phyloP scores from a whole-genome alignment of 2,888 invertebrate genomes.

The Nymphalis urticae region DNA sequence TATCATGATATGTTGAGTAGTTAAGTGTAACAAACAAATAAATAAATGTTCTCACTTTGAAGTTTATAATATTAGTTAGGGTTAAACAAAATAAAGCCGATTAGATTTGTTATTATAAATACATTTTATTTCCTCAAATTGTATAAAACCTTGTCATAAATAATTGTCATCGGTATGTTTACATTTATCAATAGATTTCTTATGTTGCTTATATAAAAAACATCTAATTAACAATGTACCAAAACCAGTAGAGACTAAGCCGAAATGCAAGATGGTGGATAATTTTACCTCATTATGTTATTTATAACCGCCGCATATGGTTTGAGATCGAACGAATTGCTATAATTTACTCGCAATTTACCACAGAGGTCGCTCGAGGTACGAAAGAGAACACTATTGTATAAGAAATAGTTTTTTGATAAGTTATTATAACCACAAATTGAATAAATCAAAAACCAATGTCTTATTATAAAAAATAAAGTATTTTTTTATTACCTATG shows the following conservation, averaged over 20 bases:
- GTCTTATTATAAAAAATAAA: not conserved
- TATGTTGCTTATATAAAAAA: not conserved
- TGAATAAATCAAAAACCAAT: constrained; percentile 5
- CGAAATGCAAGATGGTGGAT: constrained; percentile 42
- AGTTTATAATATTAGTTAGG: no score
- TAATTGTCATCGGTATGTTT: no score
- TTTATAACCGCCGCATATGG: constrained; percentile 59
- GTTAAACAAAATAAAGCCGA: no score
- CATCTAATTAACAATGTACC: constrained; percentile 1
- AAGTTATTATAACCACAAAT: constrained; percentile 11
- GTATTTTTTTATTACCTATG: not conserved
- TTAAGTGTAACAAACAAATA: no score
- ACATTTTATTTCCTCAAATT: not conserved
- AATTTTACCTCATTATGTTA: constrained; percentile 65
- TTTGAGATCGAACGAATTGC: constrained; percentile 31
- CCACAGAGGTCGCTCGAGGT: constrained; percentile 24
- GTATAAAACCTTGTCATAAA: not conserved
- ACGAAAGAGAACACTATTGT: constrained; percentile 10
- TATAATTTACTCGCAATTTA: constrained; percentile 58
- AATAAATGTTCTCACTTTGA: no score
- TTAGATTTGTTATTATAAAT: no score
- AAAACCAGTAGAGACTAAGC: constrained; percentile 6
- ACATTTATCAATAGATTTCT: not conserved
- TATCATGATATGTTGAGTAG: no score
- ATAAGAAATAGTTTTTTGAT: constrained; percentile 9